Percentiles rank a stretch among this genome's conserved stretches.
Conservation (phyloP, 2,113 vertebrate species). For the Plectropomus leopardus region DNA sequence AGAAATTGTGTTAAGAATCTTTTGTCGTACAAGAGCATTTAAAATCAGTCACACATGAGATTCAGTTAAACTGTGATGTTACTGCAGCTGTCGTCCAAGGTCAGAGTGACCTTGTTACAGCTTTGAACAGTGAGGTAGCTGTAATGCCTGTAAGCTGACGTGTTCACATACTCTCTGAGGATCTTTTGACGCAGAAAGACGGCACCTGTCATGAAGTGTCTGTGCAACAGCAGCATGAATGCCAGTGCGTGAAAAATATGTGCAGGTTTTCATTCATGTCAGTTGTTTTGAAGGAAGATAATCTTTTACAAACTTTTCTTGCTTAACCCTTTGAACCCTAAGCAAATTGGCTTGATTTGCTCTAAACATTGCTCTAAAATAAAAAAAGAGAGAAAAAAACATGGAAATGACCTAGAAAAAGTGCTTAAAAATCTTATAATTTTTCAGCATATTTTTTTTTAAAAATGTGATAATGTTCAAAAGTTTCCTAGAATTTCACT, state of each 20-base stretch:
- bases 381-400: too few relatives aligned
- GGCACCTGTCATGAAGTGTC: conserved; percentile 40
- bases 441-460: too few relatives aligned
- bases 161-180: conserved; percentile 22
- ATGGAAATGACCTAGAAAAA: too few relatives aligned
- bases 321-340: too few relatives aligned
- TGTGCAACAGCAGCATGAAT: not conserved
- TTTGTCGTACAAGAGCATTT: conserved; percentile 27
- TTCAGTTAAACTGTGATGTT: conserved; percentile 24
- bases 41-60: conserved; percentile 36
- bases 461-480: too few relatives aligned
- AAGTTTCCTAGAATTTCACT: too few relatives aligned
- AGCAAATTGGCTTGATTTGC: too few relatives aligned
- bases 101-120: conserved; percentile 22
- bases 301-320: not conserved
- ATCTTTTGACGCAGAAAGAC: conserved; percentile 46
- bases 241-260: not conserved
- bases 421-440: too few relatives aligned
- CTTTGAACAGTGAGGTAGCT: conserved; percentile 29
- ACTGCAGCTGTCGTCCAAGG: conserved; percentile 56
- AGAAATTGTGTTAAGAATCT: conserved; percentile 2
- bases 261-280: not conserved
- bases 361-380: too few relatives aligned
- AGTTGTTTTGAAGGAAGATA: not conserved
- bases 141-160: conserved; percentile 39